A percentile compares a stretch with the other conserved stretches of the same genome.
phyloP scores from a whole-genome alignment of 2,797 vertebrate genomes.

The Sebastes nivosus region DNA sequence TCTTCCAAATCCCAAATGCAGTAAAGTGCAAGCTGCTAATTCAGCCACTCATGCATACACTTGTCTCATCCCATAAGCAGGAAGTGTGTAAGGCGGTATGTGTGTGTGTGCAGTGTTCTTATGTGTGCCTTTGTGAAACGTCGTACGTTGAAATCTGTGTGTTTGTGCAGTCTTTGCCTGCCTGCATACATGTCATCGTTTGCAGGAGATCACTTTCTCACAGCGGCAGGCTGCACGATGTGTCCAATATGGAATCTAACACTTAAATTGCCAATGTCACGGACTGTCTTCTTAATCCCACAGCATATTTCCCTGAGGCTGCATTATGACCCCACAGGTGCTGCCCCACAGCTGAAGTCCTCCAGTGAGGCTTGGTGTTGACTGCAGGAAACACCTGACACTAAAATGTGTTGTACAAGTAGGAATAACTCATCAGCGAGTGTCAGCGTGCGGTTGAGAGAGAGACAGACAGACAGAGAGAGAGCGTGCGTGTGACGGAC shows the following conservation, averaged over 20 bases:
- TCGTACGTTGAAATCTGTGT: neutral
- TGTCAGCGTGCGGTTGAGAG: no score
- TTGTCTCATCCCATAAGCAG: constrained; percentile 36
- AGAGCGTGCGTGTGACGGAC: no score
- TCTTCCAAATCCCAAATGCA: constrained; percentile 1
- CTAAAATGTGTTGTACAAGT: no score
- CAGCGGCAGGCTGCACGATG: neutral
- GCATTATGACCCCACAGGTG: neutral
- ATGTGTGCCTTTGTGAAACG: neutral
- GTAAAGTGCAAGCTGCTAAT: constrained; percentile 27
- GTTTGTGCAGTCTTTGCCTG: neutral
- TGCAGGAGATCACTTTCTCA: neutral
- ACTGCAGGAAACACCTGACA: constrained; percentile 15
- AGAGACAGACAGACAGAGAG: neutral
- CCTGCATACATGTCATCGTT: neutral
- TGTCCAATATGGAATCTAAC: constrained; percentile 35
- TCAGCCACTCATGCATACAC: constrained; percentile 24
- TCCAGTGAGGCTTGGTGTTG: neutral
- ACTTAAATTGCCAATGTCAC: constrained; percentile 48
- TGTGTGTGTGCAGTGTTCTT: neutral
- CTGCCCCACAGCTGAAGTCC: constrained; percentile 26
- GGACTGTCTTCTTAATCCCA: constrained; percentile 29
- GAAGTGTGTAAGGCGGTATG: neutral
- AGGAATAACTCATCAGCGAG: no score
- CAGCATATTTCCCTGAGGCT: constrained; percentile 6